These are phyloP conservation scores for Mobula birostris DNA, from an alignment of 2,113 vertebrate species.

Conservation along the genomic window DNA sequence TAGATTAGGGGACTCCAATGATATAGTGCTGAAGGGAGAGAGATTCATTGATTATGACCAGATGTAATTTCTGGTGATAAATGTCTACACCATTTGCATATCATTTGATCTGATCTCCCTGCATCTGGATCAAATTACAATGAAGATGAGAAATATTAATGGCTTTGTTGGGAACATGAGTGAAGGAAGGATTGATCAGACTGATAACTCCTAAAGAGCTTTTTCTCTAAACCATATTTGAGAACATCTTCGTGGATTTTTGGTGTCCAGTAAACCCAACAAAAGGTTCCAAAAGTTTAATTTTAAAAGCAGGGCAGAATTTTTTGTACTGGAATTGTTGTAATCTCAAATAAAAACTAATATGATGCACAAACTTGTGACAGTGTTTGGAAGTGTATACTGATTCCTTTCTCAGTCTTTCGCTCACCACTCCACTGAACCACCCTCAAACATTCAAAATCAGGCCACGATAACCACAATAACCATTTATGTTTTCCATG, in stretches of 20 bases:
- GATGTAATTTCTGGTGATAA: too few relatives aligned
- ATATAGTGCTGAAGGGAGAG: too few relatives aligned
- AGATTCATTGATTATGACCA: too few relatives aligned
- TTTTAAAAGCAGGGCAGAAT: neutral
- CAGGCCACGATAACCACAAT: neutral
- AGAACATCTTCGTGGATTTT: neutral
- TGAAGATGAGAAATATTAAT: neutral
- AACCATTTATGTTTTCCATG: neutral
- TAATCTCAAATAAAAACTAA: neutral
- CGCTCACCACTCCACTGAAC: too few relatives aligned
- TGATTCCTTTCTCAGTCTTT: too few relatives aligned
- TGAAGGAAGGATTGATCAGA: neutral
- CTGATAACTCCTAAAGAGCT: neutral
- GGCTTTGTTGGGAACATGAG: neutral
- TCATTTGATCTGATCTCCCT: too few relatives aligned
- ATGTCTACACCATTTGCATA: too few relatives aligned
- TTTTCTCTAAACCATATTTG: neutral
- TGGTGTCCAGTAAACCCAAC: neutral
- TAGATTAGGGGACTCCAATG: too few relatives aligned
- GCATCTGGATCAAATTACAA: too few relatives aligned
- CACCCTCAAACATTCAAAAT: neutral
- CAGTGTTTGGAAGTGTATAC: too few relatives aligned
- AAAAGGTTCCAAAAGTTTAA: neutral
- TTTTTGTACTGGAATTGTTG: neutral
- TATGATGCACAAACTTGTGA: neutral